These are phyloP conservation scores for Leptopilina myrica DNA, from an alignment of 2,888 invertebrate species.

Conservation along the genomic window DNA sequence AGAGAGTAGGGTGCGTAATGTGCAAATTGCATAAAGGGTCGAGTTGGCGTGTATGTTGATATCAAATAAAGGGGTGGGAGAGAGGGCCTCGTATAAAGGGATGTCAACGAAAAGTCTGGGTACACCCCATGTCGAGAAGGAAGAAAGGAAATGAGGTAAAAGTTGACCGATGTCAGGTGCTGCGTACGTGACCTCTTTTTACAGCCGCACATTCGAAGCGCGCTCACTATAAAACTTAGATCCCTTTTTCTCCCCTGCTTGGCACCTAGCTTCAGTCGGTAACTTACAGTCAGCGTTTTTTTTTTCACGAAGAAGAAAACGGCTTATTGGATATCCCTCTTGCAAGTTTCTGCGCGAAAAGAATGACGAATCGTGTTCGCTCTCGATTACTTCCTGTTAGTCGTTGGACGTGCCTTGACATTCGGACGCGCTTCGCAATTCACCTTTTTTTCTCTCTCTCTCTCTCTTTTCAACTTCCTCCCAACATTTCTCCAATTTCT, in stretches of 20 bases:
- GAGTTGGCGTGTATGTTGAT: slow-evolving; percentile 24
- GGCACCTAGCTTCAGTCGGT: slow-evolving; percentile 4
- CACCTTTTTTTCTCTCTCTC: background rate
- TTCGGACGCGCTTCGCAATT: background rate
- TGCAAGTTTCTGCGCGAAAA: slow-evolving; percentile 12
- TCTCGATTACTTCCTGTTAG: slow-evolving; percentile 34
- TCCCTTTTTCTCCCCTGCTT: slow-evolving; percentile 3
- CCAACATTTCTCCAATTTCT: no score
- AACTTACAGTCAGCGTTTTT: slow-evolving; percentile 32
- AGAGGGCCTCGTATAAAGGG: background rate
- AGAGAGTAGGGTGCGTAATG: background rate
- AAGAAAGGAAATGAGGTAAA: background rate
- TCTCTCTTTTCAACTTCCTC: background rate
- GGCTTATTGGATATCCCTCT: slow-evolving; percentile 28
- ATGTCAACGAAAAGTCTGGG: slow-evolving; percentile 13
- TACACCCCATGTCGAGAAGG: background rate
- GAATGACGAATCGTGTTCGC: slow-evolving; percentile 12
- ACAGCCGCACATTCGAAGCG: slow-evolving; percentile 17
- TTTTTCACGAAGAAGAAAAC: background rate
- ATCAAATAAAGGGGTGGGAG: background rate
- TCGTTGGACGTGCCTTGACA: slow-evolving; percentile 25
- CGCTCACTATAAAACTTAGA: slow-evolving; percentile 11
- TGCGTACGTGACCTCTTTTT: slow-evolving; percentile 25
- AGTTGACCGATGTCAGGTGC: slow-evolving; percentile 26
- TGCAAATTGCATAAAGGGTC: slow-evolving; percentile 19